Evolutionary conservation across 2,797 vertebrate species (phyloP), one percentile per base, ranked within the genome.

Genomic region (Tachyglossus aculeatus): DNA sequence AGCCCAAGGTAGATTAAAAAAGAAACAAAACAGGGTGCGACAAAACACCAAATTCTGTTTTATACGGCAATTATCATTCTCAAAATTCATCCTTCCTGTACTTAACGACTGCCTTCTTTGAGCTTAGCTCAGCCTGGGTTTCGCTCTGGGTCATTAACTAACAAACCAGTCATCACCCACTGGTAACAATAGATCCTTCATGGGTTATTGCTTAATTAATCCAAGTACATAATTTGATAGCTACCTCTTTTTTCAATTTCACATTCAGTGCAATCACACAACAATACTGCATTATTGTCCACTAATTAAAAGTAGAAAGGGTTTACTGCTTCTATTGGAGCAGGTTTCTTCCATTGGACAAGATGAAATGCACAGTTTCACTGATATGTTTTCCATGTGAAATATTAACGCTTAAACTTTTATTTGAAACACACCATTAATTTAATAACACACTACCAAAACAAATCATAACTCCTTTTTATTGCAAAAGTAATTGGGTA

Each of bases 171-270:
- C 73, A 68, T 61, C 0, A 1, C 61, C 78, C 71, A 51, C 56
- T 83, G 70, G 78, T 83, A 87, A 88, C 84, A 89, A 61, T 51
- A 87, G 68, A 84, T 67, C 84, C 72, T 80, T 86, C 64, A 64
- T 54, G 77, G 80, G 55, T 84, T 85, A 82, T 7, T 85, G 67
- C 64, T 83, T 89, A 73, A 89, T 86, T 89, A 89, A 86, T 80
- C 31, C 8, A 58, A 77, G 74, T 70, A 59, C 58, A 61, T 61
- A 80, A 84, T 29, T n/a, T 52, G 69, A 82, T 21, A 27, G 67
- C 72, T 77, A 69, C 56, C 60, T 67, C 36, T 32, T 66, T 73
- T 78, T 59, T 27, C 55, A 31, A 63, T 48, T 72, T 82, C 78
- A 80, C 47, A 73, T 38, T 62, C 47, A 63, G 71, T 27, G 43